A percentile compares a stretch with the other conserved stretches of the same genome.
Evolutionary conservation across 2,113 vertebrate species (phyloP).

Genomic region (Candoia aspera): DNA sequence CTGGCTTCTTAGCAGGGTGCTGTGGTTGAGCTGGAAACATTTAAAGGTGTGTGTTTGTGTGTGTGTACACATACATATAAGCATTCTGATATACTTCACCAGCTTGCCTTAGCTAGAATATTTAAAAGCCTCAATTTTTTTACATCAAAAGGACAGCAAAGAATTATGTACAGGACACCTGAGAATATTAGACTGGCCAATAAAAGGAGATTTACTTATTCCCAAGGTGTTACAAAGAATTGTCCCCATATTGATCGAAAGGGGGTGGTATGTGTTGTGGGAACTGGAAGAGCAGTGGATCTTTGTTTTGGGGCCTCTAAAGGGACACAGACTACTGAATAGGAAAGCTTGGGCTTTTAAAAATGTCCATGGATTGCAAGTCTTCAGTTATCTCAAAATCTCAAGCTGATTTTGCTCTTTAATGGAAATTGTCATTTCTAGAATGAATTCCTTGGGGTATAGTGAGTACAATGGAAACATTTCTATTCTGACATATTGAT

Average conservation of each 20-base stretch:
- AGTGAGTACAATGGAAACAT: background rate
- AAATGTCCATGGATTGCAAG: background rate
- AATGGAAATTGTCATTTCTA: background rate
- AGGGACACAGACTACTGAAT: background rate
- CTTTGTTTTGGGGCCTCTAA: background rate
- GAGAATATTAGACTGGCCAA: background rate
- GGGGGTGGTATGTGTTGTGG: background rate
- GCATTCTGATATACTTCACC: background rate
- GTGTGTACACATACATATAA: background rate
- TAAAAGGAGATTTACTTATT: background rate
- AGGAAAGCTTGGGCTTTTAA: background rate
- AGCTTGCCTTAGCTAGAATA: background rate
- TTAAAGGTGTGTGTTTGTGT: background rate
- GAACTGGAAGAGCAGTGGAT: background rate
- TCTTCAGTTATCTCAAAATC: background rate
- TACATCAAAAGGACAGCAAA: background rate
- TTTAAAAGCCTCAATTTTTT: background rate
- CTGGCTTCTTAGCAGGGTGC: constrained; percentile 2
- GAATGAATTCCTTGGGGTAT: background rate
- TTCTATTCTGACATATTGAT: background rate
- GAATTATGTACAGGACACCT: background rate
- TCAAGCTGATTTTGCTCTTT: background rate
- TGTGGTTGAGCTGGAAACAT: background rate
- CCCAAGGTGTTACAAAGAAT: background rate
- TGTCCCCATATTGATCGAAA: background rate